A percentile compares a stretch with the other conserved stretches of the same genome.
These are phyloP conservation scores for Plecturocebus donacophilus DNA, from an alignment of 2,113 vertebrate species.

Conservation along the genomic window DNA sequence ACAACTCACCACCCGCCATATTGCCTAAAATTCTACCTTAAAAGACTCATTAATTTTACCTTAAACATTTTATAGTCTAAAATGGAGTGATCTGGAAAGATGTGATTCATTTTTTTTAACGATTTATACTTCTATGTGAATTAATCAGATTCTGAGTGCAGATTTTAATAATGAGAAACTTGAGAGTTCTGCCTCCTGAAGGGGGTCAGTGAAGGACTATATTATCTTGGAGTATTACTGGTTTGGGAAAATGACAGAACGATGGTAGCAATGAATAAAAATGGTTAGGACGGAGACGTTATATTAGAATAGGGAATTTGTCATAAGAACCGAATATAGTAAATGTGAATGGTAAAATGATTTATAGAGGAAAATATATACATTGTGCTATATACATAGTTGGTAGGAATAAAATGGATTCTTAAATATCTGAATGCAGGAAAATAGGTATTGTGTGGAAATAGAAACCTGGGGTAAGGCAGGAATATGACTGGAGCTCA, in stretches of 20 bases:
- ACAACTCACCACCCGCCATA: neutral
- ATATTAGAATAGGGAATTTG: neutral
- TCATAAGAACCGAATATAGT: neutral
- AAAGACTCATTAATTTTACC: neutral
- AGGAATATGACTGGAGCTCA: neutral
- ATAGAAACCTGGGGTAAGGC: neutral
- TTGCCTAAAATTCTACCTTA: neutral
- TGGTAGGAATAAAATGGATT: neutral
- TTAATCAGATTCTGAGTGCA: neutral
- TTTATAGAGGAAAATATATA: neutral
- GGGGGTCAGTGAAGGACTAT: neutral
- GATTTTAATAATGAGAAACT: neutral
- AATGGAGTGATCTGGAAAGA: neutral
- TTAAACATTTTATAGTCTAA: neutral
- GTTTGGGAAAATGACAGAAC: neutral
- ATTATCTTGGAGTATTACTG: neutral
- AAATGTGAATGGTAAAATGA: neutral
- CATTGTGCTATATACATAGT: neutral
- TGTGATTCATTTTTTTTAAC: neutral
- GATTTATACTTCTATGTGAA: neutral
- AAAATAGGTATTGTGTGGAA: neutral
- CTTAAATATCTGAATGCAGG: neutral
- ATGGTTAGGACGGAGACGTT: neutral
- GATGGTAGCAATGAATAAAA: neutral
- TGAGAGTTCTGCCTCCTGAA: neutral